Evolutionary conservation across 2,797 vertebrate species (phyloP).

Genomic region (Lerista edwardsae): DNA sequence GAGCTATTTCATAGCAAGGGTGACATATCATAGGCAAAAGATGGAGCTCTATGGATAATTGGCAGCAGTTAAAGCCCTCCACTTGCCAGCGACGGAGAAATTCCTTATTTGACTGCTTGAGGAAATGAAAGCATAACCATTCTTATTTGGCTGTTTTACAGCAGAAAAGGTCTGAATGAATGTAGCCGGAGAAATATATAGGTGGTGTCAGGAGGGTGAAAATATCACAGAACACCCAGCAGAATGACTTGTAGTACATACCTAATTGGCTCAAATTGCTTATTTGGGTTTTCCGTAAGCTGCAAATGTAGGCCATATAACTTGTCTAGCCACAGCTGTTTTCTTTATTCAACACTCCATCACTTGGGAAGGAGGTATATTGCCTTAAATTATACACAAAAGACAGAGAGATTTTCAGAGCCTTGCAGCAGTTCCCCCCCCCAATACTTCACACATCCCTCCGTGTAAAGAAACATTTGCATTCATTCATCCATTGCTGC

Average conservation of each 20-base stretch:
- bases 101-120: slow-evolving; percentile 30
- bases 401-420: neutral
- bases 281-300: slow-evolving; percentile 55
- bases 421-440: neutral
- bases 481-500: neutral
- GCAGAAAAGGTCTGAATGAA: slow-evolving; percentile 1
- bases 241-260: slow-evolving; percentile 45
- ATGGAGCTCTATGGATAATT: neutral
- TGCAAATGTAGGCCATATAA: slow-evolving; percentile 42
- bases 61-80: slow-evolving; percentile 30
- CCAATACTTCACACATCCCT: neutral
- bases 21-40: neutral
- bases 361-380: slow-evolving; percentile 21
- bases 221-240: slow-evolving; percentile 39
- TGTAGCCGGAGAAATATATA: slow-evolving; percentile 37
- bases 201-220: slow-evolving; percentile 41
- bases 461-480: neutral
- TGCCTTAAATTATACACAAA: slow-evolving; percentile 24
- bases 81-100: neutral
- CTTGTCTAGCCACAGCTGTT: slow-evolving; percentile 42
- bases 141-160: slow-evolving; percentile 33
- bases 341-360: slow-evolving; percentile 37
- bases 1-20: slow-evolving; percentile 11
- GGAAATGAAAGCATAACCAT: neutral
- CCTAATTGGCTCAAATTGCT: slow-evolving; percentile 44